Evolutionary conservation across 2,888 invertebrate genomes (phyloP).

Genomic region (Volucella inanis): DNA sequence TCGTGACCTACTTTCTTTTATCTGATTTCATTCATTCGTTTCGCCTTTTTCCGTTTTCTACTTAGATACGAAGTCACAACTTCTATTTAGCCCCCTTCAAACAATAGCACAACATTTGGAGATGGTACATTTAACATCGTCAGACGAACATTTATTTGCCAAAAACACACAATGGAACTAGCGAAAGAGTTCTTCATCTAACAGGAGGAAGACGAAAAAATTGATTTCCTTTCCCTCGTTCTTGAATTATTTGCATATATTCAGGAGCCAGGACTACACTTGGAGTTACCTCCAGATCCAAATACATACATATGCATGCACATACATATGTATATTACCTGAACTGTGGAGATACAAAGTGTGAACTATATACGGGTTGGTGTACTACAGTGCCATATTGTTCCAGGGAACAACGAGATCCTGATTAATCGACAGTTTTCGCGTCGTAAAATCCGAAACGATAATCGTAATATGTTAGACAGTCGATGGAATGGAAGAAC

Average conservation of each 20-base stretch:
- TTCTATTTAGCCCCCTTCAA: not conserved
- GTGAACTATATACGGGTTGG: not conserved
- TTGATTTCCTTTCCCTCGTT: constrained; percentile 16
- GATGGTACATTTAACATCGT: constrained; percentile 51
- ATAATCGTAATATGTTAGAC: constrained; percentile 45
- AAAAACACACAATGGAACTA: constrained; percentile 29
- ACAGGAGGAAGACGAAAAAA: constrained; percentile 14
- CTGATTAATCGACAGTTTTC: constrained; percentile 63
- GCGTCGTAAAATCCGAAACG: constrained; percentile 48
- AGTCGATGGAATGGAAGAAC: constrained; percentile 32
- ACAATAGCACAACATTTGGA: constrained; percentile 37
- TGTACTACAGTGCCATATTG: constrained; percentile 27
- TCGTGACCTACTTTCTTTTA: constrained; percentile 63
- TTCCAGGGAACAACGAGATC: constrained; percentile 32
- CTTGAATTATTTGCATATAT: not conserved
- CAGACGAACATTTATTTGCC: constrained; percentile 45
- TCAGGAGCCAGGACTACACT: too few relatives aligned
- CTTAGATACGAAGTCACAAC: constrained; percentile 32
- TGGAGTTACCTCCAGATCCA: too few relatives aligned
- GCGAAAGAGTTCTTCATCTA: constrained; percentile 25
- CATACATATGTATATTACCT: too few relatives aligned
- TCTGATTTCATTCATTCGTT: constrained; percentile 60
- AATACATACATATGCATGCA: too few relatives aligned
- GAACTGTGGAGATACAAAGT: constrained; percentile 27
- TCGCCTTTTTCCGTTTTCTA: constrained; percentile 54